Evolutionary conservation across 1,140 invertebrate species (phyloP).

Genomic region (Drosophila athabasca): DNA sequence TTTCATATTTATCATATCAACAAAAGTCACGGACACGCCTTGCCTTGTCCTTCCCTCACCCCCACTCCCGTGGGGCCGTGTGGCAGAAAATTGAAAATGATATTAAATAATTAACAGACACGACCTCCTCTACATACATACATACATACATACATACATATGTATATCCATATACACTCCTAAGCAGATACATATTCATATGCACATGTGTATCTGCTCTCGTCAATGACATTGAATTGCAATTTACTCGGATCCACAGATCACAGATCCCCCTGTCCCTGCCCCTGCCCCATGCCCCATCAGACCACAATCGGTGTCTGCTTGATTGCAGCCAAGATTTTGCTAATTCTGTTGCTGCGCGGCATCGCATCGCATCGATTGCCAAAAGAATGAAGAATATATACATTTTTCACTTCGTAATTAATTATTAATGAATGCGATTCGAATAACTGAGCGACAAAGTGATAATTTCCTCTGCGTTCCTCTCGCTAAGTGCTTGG

Average conservation of each 20-base stretch:
- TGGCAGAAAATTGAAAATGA: slow-evolving; percentile 77
- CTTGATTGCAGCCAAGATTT: slow-evolving; percentile 20
- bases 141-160: slow-evolving; percentile 13
- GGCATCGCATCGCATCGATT: slow-evolving; percentile 57
- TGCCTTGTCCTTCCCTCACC: slow-evolving; percentile 24
- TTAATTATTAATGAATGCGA: slow-evolving; percentile 75
- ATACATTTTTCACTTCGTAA: slow-evolving; percentile 55
- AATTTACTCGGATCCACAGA: slow-evolving; percentile 46
- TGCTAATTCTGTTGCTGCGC: slow-evolving; percentile 26
- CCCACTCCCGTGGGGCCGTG: not conserved
- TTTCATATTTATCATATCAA: slow-evolving; percentile 81
- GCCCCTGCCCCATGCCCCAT: too few species aligned
- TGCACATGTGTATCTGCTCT: slow-evolving; percentile 25
- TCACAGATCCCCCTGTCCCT: slow-evolving; percentile 1
- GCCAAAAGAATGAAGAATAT: slow-evolving; percentile 50
- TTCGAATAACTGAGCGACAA: slow-evolving; percentile 51
- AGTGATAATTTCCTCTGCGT: slow-evolving; percentile 54
- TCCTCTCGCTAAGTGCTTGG: not conserved
- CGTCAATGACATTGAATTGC: slow-evolving; percentile 81
- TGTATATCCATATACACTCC: slow-evolving; percentile 6
- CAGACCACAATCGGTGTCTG: slow-evolving; percentile 17
- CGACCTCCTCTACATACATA: slow-evolving; percentile 26
- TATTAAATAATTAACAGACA: slow-evolving; percentile 80
- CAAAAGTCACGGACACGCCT: slow-evolving; percentile 79
- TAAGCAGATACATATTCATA: slow-evolving; percentile 5